Base-by-base conservation (phyloP, 1,140 invertebrate genomes). In the Scaptodrosophila lebanonensis region DNA sequence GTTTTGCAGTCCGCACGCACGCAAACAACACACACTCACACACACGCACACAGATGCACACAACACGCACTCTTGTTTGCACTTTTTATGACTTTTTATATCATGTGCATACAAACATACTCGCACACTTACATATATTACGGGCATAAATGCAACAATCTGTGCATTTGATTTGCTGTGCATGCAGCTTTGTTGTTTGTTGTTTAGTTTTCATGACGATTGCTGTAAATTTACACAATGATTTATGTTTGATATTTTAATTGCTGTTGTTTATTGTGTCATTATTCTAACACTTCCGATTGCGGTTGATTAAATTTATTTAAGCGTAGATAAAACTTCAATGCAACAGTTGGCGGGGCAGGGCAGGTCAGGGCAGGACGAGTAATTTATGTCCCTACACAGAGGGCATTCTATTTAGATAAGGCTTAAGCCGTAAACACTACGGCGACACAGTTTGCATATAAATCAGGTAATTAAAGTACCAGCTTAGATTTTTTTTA, bases 231-330 rank as follows among this genome's bases (percentile, higher is more conserved):
- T 79, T 77, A 51, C 70, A 82, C 68, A 75, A 73, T 79, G 75
- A 79, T 79, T 79, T 82, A 79, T 79, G 64, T 69, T 82, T 82
- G 75, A 79, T 79, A 79, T 79, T 79, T 79, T 79, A 79, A 79
- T 79, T 79, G 75, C 75, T 75, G 72, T 79, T 79, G 75, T 79
- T 79, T 79, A 79, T 79, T 79, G 75, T 79, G 75, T 82, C 76
- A 79, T 79, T 82, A 82, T 79, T 82, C 75, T 68, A 82, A 82
- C 76, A 79, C 75, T 79, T 79, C 75, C 75, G 75, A 69, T 79
- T 79, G 75, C 51, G 75, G 75, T 79, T 79, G 75, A 79, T 79
- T 79, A 79, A 82, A 79, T 79, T 79, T 82, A 79, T 79, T 82
- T 70, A 52, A 53, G 30, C 57, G 72, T 79, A 82, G 75, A 75